phyloP scores from a whole-genome alignment of 2,888 invertebrate genomes.

The Teleogryllus oceanicus region DNA sequence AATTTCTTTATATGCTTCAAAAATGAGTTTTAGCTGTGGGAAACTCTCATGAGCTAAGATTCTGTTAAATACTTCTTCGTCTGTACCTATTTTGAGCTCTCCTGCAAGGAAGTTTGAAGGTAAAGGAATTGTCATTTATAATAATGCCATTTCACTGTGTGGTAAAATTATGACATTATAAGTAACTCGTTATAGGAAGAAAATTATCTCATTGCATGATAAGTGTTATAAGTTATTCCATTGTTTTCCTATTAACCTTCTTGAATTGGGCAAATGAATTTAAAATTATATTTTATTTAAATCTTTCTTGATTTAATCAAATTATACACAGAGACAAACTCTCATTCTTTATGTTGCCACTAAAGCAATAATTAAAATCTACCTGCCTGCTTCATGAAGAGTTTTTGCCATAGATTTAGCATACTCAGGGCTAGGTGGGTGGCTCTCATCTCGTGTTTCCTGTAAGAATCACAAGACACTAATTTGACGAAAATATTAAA shows the following conservation, averaged over 20 bases:
- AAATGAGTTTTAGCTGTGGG: conserved; percentile 63
- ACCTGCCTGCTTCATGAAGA: conserved; percentile 28
- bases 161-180: too few species aligned
- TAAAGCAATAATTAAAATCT: neutral
- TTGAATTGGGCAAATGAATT: too few species aligned
- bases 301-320: too few species aligned
- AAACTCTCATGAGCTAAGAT: conserved; percentile 72
- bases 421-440: conserved; percentile 24
- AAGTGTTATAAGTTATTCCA: too few species aligned
- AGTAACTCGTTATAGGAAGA: too few species aligned
- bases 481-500: too few species aligned
- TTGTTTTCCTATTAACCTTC: too few species aligned
- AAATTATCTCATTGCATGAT: too few species aligned
- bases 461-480: neutral
- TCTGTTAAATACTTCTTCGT: conserved; percentile 68
- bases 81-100: conserved; percentile 68
- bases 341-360: too few species aligned
- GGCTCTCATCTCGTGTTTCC: conserved; percentile 27
- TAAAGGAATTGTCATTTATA: neutral
- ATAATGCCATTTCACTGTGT: too few species aligned
- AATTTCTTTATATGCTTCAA: conserved; percentile 70
- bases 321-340: too few species aligned
- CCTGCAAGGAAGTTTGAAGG: conserved; percentile 42
- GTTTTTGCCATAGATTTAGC: conserved; percentile 26
- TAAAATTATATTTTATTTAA: too few species aligned